These are phyloP conservation scores for Protonemura montana DNA, from an alignment of 2,888 invertebrate genomes.

Conservation along the genomic window DNA sequence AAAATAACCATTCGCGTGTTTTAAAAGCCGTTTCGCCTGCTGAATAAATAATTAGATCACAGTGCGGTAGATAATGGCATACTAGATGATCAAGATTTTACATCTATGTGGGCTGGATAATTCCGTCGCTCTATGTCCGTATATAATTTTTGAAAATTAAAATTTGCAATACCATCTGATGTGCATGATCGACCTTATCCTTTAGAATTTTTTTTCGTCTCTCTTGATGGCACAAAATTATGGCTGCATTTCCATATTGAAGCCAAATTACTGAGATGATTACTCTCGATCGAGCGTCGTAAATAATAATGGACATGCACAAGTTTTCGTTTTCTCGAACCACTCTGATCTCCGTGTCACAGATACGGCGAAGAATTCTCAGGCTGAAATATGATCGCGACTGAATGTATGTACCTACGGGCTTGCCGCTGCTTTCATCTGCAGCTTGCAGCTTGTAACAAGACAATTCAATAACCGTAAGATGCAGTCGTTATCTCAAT, in stretches of 20 bases:
- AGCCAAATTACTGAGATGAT: background rate
- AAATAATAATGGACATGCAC: background rate
- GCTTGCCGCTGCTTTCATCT: background rate
- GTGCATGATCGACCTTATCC: background rate
- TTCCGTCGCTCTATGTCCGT: background rate
- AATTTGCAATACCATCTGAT: background rate
- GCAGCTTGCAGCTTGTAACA: background rate
- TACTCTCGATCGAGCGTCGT: background rate
- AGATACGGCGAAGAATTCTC: background rate
- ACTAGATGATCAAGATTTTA: background rate
- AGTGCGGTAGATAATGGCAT: background rate
- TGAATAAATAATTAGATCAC: background rate
- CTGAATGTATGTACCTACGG: background rate
- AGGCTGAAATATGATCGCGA: background rate
- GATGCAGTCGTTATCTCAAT: background rate
- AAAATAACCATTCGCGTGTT: slow-evolving; percentile 12
- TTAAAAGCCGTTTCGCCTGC: background rate
- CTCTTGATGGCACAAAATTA: background rate
- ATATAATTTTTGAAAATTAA: background rate
- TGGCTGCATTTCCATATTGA: background rate
- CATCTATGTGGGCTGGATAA: background rate
- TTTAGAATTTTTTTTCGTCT: background rate
- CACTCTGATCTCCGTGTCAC: background rate
- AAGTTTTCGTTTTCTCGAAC: background rate
- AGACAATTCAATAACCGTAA: background rate